Evolutionary conservation across 2,113 vertebrate species (phyloP).

Genomic region (Proteles cristata): DNA sequence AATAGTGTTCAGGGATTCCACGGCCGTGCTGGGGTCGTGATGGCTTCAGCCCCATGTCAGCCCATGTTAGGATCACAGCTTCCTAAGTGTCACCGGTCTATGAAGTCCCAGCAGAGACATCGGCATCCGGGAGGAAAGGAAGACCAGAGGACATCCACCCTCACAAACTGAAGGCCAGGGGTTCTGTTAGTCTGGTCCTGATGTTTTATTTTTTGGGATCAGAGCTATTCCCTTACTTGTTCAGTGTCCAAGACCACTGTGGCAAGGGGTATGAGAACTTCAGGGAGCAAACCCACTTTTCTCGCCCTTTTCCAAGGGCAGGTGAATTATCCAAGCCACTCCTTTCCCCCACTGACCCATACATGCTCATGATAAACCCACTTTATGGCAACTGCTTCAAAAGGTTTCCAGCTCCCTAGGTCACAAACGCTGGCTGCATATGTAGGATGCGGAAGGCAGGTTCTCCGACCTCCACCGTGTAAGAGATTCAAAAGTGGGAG

Average conservation of each 20-base stretch:
- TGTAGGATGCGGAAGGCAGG: background rate
- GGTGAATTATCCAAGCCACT: background rate
- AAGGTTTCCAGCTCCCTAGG: background rate
- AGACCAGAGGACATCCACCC: background rate
- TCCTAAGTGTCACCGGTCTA: background rate
- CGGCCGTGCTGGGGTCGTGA: background rate
- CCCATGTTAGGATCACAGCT: background rate
- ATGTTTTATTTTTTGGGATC: background rate
- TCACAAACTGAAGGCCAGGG: background rate
- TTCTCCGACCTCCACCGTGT: background rate
- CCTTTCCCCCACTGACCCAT: background rate
- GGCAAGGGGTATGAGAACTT: background rate
- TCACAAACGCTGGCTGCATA: background rate
- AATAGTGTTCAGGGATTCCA: rapidly evolving
- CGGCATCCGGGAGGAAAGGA: background rate
- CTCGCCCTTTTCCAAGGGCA: background rate
- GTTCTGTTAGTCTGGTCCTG: background rate
- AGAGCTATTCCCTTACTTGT: background rate
- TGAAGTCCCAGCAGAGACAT: rapidly evolving
- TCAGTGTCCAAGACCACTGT: background rate
- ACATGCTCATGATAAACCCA: background rate
- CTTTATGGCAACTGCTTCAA: background rate
- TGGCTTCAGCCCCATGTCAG: background rate
- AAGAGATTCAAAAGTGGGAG: background rate
- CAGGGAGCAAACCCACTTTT: background rate